Evolutionary conservation across 2,888 invertebrate species (phyloP), one percentile per base, ranked within the genome.

Genomic region (Hirtodrosophila duncani): DNA sequence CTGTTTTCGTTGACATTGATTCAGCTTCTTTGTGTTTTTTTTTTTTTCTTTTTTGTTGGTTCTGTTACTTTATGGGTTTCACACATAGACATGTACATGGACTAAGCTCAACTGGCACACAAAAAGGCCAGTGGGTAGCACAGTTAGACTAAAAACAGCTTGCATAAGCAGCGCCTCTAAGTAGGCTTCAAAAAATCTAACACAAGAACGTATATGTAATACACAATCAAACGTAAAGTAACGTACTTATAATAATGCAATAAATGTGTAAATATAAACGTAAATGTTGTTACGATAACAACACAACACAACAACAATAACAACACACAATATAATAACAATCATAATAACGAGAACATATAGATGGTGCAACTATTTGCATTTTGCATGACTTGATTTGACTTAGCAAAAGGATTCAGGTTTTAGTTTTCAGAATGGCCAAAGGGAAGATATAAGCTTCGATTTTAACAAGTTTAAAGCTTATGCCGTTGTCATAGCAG

Each of bases 151-250:
- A 48, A 65, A 56, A 53, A 45, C 51, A 46, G 67, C 71, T 72
- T 70, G 74, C 71, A 74, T 27, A 63, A 66, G 38, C n/a, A n/a
- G n/a, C 44, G 75, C 74, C 74, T 62, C 74, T 74, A 74, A 60
- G 61, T 57, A 78, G 74, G 78, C 74, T 26, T 49, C 41, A 52
- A 65, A 53, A 74, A 64, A n/a, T n/a, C 44, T 23, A 71, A 64
- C 42, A 44, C 53, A 68, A 69, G 53, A 57, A 62, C 52, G 13
- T 38, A 59, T 59, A 59, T 58, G 51, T 41, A n/a, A n/a, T n/a
- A n/a, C n/a, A n/a, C n/a, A n/a, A n/a, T n/a, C n/a, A n/a, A n/a
- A n/a, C n/a, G n/a, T n/a, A n/a, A n/a, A n/a, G n/a, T n/a, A n/a
- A n/a, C n/a, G n/a, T n/a, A n/a, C n/a, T n/a, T n/a, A n/a, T n/a